These are phyloP conservation scores for Ancistrus triradiatus DNA, from an alignment of 2,113 vertebrate genomes.

Conservation along the genomic window DNA sequence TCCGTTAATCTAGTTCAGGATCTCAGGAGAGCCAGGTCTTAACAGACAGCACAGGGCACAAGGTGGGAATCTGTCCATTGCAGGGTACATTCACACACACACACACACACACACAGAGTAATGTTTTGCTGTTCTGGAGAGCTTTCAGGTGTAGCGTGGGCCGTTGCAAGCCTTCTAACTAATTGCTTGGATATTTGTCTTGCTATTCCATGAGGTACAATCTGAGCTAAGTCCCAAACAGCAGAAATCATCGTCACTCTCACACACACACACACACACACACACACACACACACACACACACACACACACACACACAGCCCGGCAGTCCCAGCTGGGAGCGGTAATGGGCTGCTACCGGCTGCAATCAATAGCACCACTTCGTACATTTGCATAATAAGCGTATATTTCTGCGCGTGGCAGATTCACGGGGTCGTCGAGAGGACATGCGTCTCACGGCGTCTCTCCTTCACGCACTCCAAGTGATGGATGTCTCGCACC, in stretches of 20 bases:
- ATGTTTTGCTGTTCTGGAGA: too few relatives aligned
- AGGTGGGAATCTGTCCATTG: too few relatives aligned
- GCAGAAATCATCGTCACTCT: conserved; percentile 8
- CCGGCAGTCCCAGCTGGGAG: conserved; percentile 46
- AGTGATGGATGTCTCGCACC: conserved; percentile 43
- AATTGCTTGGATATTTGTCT: not conserved
- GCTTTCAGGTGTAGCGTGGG: too few relatives aligned
- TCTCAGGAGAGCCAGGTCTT: too few relatives aligned
- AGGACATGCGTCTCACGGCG: conserved; percentile 49
- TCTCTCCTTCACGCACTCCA: conserved; percentile 39
- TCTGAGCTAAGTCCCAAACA: conserved; percentile 29
- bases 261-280: not conserved
- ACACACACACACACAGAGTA: too few relatives aligned
- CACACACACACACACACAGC: conserved; percentile 31
- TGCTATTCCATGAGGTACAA: conserved; percentile 5
- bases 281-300: conserved; percentile 12
- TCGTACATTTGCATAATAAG: conserved; percentile 52
- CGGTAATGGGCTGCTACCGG: conserved; percentile 51
- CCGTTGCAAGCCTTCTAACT: too few relatives aligned
- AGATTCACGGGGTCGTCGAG: conserved; percentile 51
- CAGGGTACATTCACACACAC: too few relatives aligned
- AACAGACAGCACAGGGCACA: too few relatives aligned
- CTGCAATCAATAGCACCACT: conserved; percentile 48
- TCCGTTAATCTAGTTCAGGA: too few relatives aligned
- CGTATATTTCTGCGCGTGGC: conserved; percentile 53